Conservation (phyloP, 2,113 vertebrate genomes). For the Heliornis fulica region DNA sequence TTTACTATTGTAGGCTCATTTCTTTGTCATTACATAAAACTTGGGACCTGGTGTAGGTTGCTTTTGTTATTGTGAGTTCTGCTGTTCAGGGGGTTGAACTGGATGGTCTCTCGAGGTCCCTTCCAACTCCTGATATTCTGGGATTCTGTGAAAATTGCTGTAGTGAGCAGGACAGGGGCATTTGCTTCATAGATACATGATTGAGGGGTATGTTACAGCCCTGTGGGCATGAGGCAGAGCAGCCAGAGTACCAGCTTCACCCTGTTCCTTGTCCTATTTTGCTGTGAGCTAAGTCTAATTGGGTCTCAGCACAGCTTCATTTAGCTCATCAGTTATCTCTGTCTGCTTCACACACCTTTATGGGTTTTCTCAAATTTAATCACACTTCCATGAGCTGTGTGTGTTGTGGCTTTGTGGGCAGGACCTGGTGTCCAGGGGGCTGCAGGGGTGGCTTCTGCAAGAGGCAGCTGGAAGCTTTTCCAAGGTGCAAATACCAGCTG, state of each 20-base stretch:
- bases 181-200: rapidly evolving
- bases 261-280: background rate
- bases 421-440: too few species aligned
- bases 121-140: too few species aligned
- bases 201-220: background rate
- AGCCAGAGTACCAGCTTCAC: background rate
- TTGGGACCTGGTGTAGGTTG: background rate
- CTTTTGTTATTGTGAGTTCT: background rate
- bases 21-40: background rate
- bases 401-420: too few species aligned
- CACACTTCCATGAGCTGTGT: background rate
- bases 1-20: background rate
- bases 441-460: too few species aligned
- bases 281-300: background rate
- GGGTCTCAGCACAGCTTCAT: background rate
- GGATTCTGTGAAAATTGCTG: too few species aligned
- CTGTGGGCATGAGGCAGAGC: background rate
- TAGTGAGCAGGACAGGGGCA: too few species aligned
- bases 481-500: too few species aligned
- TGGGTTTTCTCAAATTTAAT: background rate
- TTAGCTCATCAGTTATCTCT: background rate
- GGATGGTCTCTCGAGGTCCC: too few species aligned
- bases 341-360: background rate
- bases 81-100: too few species aligned
- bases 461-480: too few species aligned